phyloP scores from a whole-genome alignment of 2,113 vertebrate genomes.

The Microtus pennsylvanicus region DNA sequence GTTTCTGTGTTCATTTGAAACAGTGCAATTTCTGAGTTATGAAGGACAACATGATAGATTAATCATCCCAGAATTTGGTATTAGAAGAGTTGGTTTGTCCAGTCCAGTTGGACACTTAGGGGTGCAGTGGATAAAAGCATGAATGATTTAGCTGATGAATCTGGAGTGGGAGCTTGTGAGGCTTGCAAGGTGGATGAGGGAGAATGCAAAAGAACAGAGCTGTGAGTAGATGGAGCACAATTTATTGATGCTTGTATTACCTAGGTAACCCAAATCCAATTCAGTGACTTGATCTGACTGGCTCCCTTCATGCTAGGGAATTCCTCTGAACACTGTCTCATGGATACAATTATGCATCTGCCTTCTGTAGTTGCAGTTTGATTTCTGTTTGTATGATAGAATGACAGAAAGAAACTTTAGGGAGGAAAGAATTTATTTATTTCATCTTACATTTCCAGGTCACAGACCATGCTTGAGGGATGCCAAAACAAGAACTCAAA shows the following conservation, averaged over 20 bases:
- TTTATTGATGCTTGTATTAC: background rate
- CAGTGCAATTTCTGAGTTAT: background rate
- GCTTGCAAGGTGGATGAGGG: background rate
- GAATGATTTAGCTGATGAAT: background rate
- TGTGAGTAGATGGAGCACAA: background rate
- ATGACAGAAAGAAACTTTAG: background rate
- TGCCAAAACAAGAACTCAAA: background rate
- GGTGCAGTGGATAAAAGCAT: background rate
- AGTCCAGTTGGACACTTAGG: background rate
- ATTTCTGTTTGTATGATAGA: background rate
- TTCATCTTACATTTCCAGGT: background rate
- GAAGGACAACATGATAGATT: background rate
- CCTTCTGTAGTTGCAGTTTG: background rate
- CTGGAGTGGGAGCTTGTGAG: background rate
- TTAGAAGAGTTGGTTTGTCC: background rate
- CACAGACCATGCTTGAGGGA: background rate
- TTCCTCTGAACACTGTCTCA: background rate
- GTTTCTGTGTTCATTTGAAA: conserved; percentile 15
- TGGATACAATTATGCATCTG: background rate
- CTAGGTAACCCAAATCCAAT: background rate
- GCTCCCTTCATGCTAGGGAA: background rate
- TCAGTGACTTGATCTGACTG: background rate
- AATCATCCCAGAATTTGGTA: background rate
- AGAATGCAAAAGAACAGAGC: background rate
- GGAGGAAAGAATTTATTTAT: background rate